phyloP scores from a whole-genome alignment of 2,888 invertebrate species.

The Charanyca ferruginea region DNA sequence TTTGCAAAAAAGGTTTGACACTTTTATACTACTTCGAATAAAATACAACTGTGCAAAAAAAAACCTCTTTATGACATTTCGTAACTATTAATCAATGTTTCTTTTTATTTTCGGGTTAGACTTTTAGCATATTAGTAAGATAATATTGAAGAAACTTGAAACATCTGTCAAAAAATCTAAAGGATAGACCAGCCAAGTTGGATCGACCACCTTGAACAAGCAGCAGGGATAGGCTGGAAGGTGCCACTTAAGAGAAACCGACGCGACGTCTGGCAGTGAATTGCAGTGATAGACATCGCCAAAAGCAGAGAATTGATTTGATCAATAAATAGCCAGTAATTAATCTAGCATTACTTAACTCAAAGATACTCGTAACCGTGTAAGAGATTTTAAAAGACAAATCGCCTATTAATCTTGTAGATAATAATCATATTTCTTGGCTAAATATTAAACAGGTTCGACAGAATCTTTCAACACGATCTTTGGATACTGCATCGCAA shows the following conservation, averaged over 20 bases:
- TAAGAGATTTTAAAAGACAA: conserved; percentile 27
- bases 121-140: not conserved
- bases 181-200: not conserved
- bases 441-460: conserved; percentile 43
- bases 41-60: conserved; percentile 33
- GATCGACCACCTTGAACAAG: not conserved
- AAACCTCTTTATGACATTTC: conserved; percentile 27
- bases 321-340: not conserved
- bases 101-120: conserved; percentile 6
- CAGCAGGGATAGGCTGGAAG: not conserved
- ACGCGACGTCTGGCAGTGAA: not conserved
- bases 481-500: conserved; percentile 28
- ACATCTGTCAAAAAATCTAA: not conserved
- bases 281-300: not conserved
- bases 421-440: conserved; percentile 46
- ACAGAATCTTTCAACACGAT: conserved; percentile 47
- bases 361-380: conserved; percentile 6
- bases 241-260: not conserved
- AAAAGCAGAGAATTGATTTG: not conserved
- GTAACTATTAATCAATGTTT: conserved; percentile 29
- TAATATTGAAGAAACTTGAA: not conserved
- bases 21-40: conserved; percentile 42
- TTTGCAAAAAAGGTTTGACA: conserved; percentile 50
- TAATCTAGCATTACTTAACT: conserved; percentile 18
- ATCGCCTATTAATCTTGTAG: conserved; percentile 32